A percentile compares a stretch with the other conserved stretches of the same genome.
These are phyloP conservation scores for Drosophila ustulata DNA, from an alignment of 2,888 invertebrate genomes.

Conservation along the genomic window DNA sequence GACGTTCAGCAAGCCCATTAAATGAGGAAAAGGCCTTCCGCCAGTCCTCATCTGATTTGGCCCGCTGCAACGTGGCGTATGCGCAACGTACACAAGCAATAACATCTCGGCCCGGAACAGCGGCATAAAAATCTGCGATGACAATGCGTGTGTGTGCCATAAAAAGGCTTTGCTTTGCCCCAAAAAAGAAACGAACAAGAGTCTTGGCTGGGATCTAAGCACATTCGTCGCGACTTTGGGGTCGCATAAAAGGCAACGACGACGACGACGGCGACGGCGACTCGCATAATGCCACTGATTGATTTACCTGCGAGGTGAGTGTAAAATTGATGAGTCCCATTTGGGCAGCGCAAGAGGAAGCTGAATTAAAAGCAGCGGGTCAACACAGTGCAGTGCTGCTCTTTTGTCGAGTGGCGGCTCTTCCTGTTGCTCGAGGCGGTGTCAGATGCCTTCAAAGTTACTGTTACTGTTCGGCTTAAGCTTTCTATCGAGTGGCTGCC, in stretches of 20 bases:
- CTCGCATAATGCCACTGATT: conserved; percentile 69
- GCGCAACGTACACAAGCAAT: conserved; percentile 71
- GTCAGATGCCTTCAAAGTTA: conserved; percentile 55
- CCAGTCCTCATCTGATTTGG: conserved; percentile 24
- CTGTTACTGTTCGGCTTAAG: conserved; percentile 38
- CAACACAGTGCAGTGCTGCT: conserved; percentile 16
- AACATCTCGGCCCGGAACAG: conserved; percentile 41
- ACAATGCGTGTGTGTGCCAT: conserved; percentile 66
- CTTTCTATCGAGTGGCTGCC: conserved; percentile 50
- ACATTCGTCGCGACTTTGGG: conserved; percentile 47
- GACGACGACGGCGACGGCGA: conserved; percentile 26
- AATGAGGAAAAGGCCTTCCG: conserved; percentile 28
- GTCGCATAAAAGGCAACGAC: conserved; percentile 48
- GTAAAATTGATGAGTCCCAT: conserved; percentile 65
- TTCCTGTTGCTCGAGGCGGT: conserved; percentile 24
- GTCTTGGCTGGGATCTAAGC: conserved; percentile 37
- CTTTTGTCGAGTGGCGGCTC: background rate
- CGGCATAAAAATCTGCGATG: conserved; percentile 69
- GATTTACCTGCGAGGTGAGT: conserved; percentile 67
- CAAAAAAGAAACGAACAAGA: conserved; percentile 32
- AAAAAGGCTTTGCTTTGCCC: conserved; percentile 55
- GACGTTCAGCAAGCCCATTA: conserved; percentile 33
- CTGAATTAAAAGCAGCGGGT: conserved; percentile 29
- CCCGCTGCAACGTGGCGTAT: conserved; percentile 61
- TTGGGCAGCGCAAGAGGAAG: conserved; percentile 41